phyloP scores from a whole-genome alignment of 2,113 vertebrate genomes.

The Cyprinodon variegatus region DNA sequence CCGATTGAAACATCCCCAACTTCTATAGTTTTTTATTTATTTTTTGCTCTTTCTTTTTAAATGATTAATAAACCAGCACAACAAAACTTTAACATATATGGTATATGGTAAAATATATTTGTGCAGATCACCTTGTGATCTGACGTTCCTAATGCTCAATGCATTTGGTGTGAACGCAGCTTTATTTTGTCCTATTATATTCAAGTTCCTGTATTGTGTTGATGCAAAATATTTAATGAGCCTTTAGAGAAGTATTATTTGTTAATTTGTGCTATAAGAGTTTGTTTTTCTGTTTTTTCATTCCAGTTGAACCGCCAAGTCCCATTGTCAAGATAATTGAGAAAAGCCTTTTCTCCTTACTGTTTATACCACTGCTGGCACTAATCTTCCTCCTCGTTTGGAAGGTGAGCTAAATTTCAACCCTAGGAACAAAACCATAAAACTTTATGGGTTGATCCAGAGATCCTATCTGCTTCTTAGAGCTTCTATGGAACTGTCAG shows the following conservation, averaged over 20 bases:
- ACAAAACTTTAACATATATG: no score
- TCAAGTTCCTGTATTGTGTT: neutral
- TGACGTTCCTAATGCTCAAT: no score
- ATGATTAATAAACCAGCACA: no score
- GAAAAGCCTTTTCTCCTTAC: slow-evolving; percentile 76
- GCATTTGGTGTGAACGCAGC: no score
- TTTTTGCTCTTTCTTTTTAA: no score
- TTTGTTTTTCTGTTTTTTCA: neutral
- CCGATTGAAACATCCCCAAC: no score
- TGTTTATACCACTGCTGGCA: slow-evolving; percentile 75
- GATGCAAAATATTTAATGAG: neutral
- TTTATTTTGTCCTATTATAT: no score
- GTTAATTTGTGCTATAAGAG: neutral
- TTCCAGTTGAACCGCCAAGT: slow-evolving; percentile 20
- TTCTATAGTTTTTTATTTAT: no score
- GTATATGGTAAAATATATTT: no score
- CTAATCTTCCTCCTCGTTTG: slow-evolving; percentile 76
- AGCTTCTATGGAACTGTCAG: neutral
- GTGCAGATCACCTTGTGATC: no score
- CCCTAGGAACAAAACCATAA: neutral
- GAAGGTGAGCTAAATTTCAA: slow-evolving; percentile 72
- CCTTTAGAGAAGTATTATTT: neutral
- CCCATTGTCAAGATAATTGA: slow-evolving; percentile 63
- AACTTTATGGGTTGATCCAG: neutral
- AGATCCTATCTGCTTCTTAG: neutral